Conservation (phyloP, 2,113 vertebrate genomes). For the Lipotes vexillifer region DNA sequence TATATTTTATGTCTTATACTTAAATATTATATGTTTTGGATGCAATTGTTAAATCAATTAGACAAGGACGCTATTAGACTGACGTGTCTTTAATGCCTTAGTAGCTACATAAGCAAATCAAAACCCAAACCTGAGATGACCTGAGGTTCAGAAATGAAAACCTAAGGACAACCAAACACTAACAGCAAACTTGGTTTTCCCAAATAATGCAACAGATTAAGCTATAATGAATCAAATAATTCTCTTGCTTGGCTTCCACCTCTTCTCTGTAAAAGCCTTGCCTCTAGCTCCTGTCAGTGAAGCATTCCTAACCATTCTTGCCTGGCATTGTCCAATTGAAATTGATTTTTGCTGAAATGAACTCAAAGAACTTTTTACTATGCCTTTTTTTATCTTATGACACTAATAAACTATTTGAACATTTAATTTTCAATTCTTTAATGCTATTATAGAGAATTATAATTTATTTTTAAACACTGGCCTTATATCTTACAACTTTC, state of each 20-base stretch:
- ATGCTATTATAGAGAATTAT: neutral
- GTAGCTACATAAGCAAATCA: neutral
- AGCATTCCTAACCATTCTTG: neutral
- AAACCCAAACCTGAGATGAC: neutral
- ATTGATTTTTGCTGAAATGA: neutral
- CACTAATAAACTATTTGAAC: neutral
- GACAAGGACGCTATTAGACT: neutral
- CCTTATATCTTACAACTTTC: neutral
- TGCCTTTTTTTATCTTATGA: neutral
- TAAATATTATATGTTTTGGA: neutral
- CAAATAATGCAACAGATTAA: neutral
- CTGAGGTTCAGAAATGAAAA: neutral
- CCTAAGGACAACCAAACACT: neutral
- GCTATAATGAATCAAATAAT: neutral
- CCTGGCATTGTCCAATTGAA: neutral
- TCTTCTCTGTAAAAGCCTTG: neutral
- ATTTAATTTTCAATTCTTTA: neutral
- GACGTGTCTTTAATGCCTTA: neutral
- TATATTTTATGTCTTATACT: neutral
- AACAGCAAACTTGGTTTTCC: neutral
- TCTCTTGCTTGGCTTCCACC: neutral
- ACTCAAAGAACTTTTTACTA: neutral
- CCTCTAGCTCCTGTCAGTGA: no score
- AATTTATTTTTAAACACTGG: neutral
- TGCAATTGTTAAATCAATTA: neutral